Evolutionary conservation across 2,888 invertebrate genomes (phyloP).

Genomic region (Cantharis flavilabris): DNA sequence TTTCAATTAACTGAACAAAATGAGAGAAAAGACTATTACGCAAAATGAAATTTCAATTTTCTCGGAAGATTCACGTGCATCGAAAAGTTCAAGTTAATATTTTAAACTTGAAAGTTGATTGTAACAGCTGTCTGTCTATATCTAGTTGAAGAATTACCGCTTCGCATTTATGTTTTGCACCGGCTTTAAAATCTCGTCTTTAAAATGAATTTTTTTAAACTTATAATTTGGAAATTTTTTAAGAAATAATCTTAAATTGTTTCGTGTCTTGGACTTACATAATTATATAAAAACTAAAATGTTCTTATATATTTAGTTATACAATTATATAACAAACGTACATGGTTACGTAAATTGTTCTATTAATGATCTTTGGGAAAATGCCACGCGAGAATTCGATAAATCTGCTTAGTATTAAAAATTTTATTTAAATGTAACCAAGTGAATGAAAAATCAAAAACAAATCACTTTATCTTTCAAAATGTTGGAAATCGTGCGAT

Average conservation of each 20-base stretch:
- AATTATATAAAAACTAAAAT: neutral
- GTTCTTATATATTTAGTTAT: neutral
- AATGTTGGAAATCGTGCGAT: neutral
- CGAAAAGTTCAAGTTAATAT: constrained; percentile 38
- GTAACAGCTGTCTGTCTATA: constrained; percentile 38
- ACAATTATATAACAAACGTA: neutral
- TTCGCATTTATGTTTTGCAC: constrained; percentile 26
- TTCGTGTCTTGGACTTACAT: neutral
- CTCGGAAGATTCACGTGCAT: constrained; percentile 29
- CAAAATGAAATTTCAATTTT: constrained; percentile 36
- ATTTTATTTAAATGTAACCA: neutral
- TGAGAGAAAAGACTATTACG: constrained; percentile 17
- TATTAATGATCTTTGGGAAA: neutral
- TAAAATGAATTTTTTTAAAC: neutral
- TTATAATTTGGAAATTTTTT: neutral
- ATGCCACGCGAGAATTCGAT: neutral
- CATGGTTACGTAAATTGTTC: neutral
- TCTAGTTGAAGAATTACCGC: constrained; percentile 35
- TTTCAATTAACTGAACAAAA: constrained; percentile 23
- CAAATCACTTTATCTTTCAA: neutral
- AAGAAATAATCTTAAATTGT: neutral
- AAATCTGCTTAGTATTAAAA: neutral
- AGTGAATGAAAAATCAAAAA: neutral
- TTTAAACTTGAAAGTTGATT: constrained; percentile 36
- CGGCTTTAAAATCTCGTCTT: constrained; percentile 5